A percentile compares a stretch with the other conserved stretches of the same genome.
Conservation (phyloP, 2,888 invertebrate species). For the Drosophila rellima region DNA sequence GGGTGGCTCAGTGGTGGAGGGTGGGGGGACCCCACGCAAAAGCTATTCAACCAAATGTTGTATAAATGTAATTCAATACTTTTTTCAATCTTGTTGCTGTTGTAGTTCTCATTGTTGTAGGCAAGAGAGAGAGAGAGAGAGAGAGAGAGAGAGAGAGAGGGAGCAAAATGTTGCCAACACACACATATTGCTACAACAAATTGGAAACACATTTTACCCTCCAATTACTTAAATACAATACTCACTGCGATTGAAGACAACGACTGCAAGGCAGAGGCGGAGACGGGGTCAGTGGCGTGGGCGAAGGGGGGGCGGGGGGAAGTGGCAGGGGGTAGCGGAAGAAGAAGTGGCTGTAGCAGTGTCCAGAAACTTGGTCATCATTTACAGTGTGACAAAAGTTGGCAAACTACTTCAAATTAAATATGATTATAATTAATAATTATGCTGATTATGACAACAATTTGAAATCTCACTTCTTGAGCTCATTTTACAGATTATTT, state of each 20-base stretch:
- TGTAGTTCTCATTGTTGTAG: slow-evolving; percentile 21
- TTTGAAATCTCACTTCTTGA: not conserved
- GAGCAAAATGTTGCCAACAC: slow-evolving; percentile 46
- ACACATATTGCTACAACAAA: slow-evolving; percentile 58
- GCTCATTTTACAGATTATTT: not conserved
- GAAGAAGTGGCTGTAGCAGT: not conserved
- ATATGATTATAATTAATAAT: not conserved
- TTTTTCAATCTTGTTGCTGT: slow-evolving; percentile 69
- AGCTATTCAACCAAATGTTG: slow-evolving; percentile 78
- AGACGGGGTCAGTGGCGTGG: not conserved
- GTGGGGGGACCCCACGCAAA: slow-evolving; percentile 30
- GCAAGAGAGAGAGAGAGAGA: slow-evolving; percentile 1
- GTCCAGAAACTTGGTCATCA: slow-evolving; percentile 14
- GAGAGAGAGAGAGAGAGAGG: not conserved
- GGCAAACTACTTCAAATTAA: not conserved
- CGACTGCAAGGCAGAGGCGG: not conserved
- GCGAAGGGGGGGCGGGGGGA: not conserved
- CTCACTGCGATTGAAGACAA: slow-evolving; percentile 40
- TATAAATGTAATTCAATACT: slow-evolving; percentile 81
- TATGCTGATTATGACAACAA: not conserved
- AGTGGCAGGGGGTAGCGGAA: not conserved
- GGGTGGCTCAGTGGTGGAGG: not conserved
- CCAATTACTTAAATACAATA: slow-evolving; percentile 78
- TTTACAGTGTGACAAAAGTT: slow-evolving; percentile 30
- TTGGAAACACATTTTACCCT: slow-evolving; percentile 81